Evolutionary conservation across 2,888 invertebrate genomes (phyloP), one percentile per base, ranked within the genome.

Genomic region (Platypus cylindrus): DNA sequence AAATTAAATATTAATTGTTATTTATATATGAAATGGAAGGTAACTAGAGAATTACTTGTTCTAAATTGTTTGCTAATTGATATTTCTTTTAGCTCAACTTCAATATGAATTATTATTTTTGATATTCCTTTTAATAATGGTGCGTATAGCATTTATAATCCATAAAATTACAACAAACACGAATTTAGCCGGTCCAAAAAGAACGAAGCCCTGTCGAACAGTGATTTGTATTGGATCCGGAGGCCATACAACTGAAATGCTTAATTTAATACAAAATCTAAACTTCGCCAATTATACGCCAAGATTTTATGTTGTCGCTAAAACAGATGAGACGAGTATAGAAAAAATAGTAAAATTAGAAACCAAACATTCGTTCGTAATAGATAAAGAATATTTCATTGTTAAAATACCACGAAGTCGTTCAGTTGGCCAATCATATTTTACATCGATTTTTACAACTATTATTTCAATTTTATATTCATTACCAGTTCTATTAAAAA

Each of bases 221-320:
- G 49, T 78, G 37, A 65, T 79, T 45, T 75, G 81, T 45, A 71
- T 82, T 38, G 82, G 81, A 23, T 79, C 82, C 45, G 91, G 90
- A 36, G 91, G 91, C 1, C 97, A 98, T 57, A 97, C 97, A 1
- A 78, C 82, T n/a, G 97, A 98, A 69, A 81, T 98, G 70, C 58
- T 94, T 31, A 69, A 75, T 42, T 65, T 95, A 25, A 58, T 82
- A 4, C 64, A 70, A 45, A 65, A 67, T 17, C 55, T 94, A 27
- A 67, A 76, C 48, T 54, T 60, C n/a, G 51, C 60, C 2, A 70
- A 69, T 49, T 90, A 84, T 55, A 59, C 63, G 1, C 87, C 89
- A 1, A 65, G 89, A 17, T 33, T 33, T 24, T 43, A 43, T 25
- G 20, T 43, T 22, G 30, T 43, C n/a, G 86, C 93, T 3, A 67